Conservation (phyloP, 2,888 invertebrate genomes). For the Noctua pronuba region DNA sequence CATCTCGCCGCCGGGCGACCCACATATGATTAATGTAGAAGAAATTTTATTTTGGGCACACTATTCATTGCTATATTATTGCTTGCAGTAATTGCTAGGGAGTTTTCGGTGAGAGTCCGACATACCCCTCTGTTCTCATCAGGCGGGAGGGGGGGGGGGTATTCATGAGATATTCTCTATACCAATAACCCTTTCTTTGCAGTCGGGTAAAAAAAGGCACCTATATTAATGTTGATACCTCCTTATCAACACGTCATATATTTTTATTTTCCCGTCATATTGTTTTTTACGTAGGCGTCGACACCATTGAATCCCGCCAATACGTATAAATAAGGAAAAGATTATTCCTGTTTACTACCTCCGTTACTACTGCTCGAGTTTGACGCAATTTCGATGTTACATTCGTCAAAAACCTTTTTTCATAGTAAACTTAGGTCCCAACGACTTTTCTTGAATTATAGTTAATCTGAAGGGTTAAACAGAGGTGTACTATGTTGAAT, state of each 20-base stretch:
- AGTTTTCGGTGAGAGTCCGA: neutral
- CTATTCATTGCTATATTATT: too few species aligned
- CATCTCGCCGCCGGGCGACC: too few species aligned
- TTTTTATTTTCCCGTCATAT: neutral
- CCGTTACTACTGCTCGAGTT: neutral
- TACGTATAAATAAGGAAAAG: conserved; percentile 4
- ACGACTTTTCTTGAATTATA: neutral
- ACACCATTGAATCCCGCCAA: neutral
- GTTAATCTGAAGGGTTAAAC: neutral
- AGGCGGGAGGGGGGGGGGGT: neutral
- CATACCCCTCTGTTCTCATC: neutral
- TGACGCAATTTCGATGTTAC: conserved; percentile 5
- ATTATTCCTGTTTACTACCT: conserved; percentile 1
- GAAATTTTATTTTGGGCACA: neutral
- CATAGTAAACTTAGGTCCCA: neutral
- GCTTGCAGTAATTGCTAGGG: too few species aligned
- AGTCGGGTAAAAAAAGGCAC: too few species aligned
- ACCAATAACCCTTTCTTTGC: neutral
- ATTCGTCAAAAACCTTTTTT: neutral
- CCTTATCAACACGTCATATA: neutral
- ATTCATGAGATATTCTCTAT: neutral
- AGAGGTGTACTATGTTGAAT: neutral
- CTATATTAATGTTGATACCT: neutral
- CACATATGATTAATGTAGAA: neutral
- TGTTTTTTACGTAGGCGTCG: neutral